phyloP scores from a whole-genome alignment of 37 sponge, comb jelly and placozoan genomes.

The Cliona cf. orientalis region DNA sequence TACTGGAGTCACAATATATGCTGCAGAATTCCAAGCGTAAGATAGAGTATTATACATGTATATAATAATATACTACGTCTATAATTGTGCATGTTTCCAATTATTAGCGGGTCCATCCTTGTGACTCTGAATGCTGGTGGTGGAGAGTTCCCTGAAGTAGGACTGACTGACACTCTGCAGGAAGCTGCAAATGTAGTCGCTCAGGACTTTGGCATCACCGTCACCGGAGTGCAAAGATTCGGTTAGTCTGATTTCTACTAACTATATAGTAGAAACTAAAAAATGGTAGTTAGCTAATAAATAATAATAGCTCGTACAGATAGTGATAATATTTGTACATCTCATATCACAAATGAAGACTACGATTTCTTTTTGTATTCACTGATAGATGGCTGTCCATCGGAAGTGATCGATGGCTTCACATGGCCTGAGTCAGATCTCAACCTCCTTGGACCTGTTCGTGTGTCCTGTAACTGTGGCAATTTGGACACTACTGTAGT shows the following conservation, averaged over 20 bases:
- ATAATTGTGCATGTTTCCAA: not conserved
- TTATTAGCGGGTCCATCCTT: too few relatives aligned
- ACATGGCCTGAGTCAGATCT: conserved; percentile 30
- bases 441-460: not conserved
- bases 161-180: conserved; percentile 7
- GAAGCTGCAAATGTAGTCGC: not conserved
- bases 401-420: not conserved
- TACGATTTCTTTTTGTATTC: not conserved
- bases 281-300: too few relatives aligned
- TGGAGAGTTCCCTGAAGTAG: not conserved
- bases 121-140: too few relatives aligned
- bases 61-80: not conserved
- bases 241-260: not conserved
- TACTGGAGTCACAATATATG: conserved; percentile 9
- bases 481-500: not conserved
- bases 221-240: not conserved
- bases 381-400: conserved; percentile 41
- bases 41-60: not conserved
- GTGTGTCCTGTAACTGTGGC: conserved; percentile 18
- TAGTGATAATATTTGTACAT: not conserved
- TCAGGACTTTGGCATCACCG: not conserved
- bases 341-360: too few relatives aligned
- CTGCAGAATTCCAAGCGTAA: not conserved
- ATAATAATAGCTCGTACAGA: too few relatives aligned
- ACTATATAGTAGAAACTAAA: not conserved